A percentile compares a stretch with the other conserved stretches of the same genome.
Conservation (phyloP, 2,888 invertebrate species). For the Agrochola macilenta region DNA sequence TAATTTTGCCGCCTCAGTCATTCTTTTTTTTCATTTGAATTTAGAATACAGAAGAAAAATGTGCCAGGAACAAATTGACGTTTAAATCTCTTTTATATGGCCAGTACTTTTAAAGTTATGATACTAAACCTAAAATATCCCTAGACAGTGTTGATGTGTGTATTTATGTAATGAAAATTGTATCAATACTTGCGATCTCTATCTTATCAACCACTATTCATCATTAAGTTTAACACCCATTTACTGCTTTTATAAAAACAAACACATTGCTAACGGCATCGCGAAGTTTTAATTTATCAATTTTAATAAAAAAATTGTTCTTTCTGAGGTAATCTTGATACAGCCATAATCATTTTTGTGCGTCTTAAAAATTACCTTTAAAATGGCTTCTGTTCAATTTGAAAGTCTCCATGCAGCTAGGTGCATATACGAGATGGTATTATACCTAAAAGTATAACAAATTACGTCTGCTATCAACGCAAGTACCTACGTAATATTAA, state of each 20-base stretch:
- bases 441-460: slow-evolving; percentile 24
- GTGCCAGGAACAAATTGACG: too few relatives aligned
- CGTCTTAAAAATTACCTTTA: background rate
- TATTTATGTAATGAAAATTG: background rate
- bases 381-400: background rate
- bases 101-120: too few relatives aligned
- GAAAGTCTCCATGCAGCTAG: too few relatives aligned
- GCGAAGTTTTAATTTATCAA: too few relatives aligned
- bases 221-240: too few relatives aligned
- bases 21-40: too few relatives aligned
- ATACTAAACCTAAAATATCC: too few relatives aligned
- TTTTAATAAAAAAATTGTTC: background rate
- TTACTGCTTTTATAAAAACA: background rate
- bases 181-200: background rate
- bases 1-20: too few relatives aligned
- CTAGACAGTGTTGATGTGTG: too few relatives aligned
- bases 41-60: too few relatives aligned
- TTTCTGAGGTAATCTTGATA: background rate
- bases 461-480: background rate
- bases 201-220: background rate
- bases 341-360: background rate
- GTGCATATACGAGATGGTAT: background rate
- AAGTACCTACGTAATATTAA: slow-evolving; percentile 50
- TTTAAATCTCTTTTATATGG: too few relatives aligned
- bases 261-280: background rate